Evolutionary conservation across 2,797 vertebrate species (phyloP).

Genomic region (Phyllotis vaccarum): DNA sequence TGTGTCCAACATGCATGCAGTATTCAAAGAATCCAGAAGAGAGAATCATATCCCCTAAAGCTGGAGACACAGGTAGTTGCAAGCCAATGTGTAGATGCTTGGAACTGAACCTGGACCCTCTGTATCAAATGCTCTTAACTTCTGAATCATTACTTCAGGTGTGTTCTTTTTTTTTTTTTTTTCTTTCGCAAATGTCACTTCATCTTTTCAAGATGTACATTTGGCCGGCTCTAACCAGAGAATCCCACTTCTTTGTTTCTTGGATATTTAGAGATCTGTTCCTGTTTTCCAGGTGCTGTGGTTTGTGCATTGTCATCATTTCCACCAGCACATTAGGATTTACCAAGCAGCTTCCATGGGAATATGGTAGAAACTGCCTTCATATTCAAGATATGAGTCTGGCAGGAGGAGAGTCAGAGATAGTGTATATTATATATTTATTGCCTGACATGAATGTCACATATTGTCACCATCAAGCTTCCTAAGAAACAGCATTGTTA

Average conservation of each 20-base stretch:
- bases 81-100: neutral
- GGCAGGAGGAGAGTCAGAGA: neutral
- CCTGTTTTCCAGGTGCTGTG: neutral
- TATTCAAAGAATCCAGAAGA: neutral
- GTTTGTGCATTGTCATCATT: neutral
- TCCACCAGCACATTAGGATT: neutral
- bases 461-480: neutral
- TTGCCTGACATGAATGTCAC: neutral
- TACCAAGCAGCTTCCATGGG: neutral
- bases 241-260: neutral
- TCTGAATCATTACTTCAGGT: no score
- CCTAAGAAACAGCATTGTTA: neutral
- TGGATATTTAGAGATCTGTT: conserved; percentile 24
- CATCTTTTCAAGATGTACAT: conserved; percentile 37
- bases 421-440: neutral
- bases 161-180: neutral
- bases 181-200: conserved; percentile 19
- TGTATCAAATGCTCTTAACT: neutral
- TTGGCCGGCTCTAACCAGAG: neutral
- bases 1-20: neutral
- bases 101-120: neutral
- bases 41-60: neutral
- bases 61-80: neutral
- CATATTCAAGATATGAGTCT: neutral
- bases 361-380: neutral